Base-by-base conservation (phyloP, 2,113 vertebrate genomes). In the Ariopsis seemanni region DNA sequence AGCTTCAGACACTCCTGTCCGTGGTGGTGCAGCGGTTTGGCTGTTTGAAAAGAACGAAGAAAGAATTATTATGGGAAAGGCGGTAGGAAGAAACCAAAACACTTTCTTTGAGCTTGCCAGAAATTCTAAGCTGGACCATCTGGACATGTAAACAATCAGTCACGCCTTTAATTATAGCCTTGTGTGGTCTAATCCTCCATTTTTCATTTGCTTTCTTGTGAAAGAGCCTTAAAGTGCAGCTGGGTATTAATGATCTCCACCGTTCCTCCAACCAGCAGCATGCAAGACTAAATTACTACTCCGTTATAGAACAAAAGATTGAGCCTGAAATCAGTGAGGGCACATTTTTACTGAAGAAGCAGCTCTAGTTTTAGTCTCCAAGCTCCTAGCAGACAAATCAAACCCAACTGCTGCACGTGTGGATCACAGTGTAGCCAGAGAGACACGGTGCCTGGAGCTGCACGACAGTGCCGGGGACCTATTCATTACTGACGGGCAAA, bases 1-100 rank as follows among this genome's bases (percentile, higher is more conserved):
- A 99, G 91, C 92, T 94, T 96, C 88, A 99, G 93, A 91, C 98
- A 99, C 7, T 91, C 93, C 55, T 96, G 92, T 4, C 97, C 96
- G 0, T 97, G 96, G 82, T 95, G 96, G 89, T 97, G 95, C 82
- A 97, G 95, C 53, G 97, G 97, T 90, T 98, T 98, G 83, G 97
- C 98, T 99, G 92, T 1, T 34, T 85, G 30, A 17, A 30, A 58
- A 12, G 22, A 53, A 53, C 0, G n/a, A 27, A n/a, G 14, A 55
- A 79, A 89, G 53, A 85, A 12, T 30, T 91, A 90, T n/a, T 12
- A 57, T 57, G 65, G 42, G 17, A 25, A 86, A 48, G n/a, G 57
- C 34, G 42, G 65, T 25, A 53, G 50, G 58, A 85, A 25, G 75
- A 87, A 87, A 87, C 91, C 53, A 65, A 94, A 93, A 92, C 90